A percentile compares a stretch with the other conserved stretches of the same genome.
Conservation (phyloP, 2,888 invertebrate species). For the Lumbricus terrestris region DNA sequence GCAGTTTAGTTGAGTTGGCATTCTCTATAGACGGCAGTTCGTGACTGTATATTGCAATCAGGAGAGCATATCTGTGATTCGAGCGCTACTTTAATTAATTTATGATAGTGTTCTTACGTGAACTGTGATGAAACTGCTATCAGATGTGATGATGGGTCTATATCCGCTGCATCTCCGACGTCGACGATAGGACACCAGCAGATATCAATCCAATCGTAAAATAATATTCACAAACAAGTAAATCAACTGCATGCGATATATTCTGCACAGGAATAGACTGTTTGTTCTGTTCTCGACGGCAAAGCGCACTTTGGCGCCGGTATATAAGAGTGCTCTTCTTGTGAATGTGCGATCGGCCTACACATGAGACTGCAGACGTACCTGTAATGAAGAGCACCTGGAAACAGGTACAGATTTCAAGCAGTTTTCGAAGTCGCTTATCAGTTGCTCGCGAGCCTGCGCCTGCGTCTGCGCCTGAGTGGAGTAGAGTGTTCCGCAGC, state of each 20-base stretch:
- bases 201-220: too few relatives aligned
- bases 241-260: not conserved
- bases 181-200: not conserved
- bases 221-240: too few relatives aligned
- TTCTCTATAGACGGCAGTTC: too few relatives aligned
- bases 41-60: not conserved
- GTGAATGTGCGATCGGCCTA: not conserved
- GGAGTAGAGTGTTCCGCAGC: not conserved
- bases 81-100: not conserved
- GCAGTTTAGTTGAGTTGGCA: not conserved
- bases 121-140: not conserved
- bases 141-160: not conserved
- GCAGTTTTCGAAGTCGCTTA: not conserved
- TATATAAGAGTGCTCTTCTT: not conserved
- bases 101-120: not conserved
- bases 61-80: not conserved
- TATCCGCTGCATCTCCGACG: not conserved
- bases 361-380: not conserved
- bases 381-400: not conserved
- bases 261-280: too few relatives aligned
- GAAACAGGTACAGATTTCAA: not conserved
- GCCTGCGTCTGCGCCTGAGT: not conserved
- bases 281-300: not conserved
- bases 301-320: not conserved
- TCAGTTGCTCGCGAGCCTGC: not conserved